Percentiles rank a stretch among this genome's conserved stretches.
Evolutionary conservation across 2,797 vertebrate genomes (phyloP).

Genomic region (Leptodactylus fallax): DNA sequence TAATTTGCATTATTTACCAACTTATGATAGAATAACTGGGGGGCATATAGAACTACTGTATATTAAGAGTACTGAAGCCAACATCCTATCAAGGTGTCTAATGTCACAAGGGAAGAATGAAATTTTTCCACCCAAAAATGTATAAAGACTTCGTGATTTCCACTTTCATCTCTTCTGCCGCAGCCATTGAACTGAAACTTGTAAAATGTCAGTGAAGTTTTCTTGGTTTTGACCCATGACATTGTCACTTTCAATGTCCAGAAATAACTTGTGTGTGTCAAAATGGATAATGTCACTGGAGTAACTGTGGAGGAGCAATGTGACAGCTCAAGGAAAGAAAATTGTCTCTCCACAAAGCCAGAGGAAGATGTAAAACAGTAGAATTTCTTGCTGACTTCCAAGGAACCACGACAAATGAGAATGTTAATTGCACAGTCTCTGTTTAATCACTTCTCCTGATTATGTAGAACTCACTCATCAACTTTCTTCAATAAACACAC

Average conservation of each 20-base stretch:
- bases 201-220: conserved; percentile 53
- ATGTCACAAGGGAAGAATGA: conserved; percentile 3
- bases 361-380: not conserved
- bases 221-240: conserved; percentile 48
- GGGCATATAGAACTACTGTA: not conserved
- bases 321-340: conserved; percentile 41
- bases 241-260: conserved; percentile 35
- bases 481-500: conserved; percentile 41
- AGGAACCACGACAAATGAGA: conserved; percentile 11
- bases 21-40: not conserved
- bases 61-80: not conserved
- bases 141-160: conserved; percentile 22
- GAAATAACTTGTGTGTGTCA: conserved; percentile 54
- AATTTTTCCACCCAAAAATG: conserved; percentile 26
- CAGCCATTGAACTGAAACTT: conserved; percentile 41
- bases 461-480: conserved; percentile 50
- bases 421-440: conserved; percentile 37
- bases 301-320: conserved; percentile 41
- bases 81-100: not conserved
- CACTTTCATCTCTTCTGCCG: conserved; percentile 30
- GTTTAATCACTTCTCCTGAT: conserved; percentile 57
- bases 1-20: not conserved
- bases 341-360: fast-evolving
- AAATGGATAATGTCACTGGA: conserved; percentile 32
- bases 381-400: not conserved